Percentiles rank a stretch among this genome's conserved stretches.
Evolutionary conservation across 2,113 vertebrate genomes (phyloP).

Genomic region (Petromus typicus): DNA sequence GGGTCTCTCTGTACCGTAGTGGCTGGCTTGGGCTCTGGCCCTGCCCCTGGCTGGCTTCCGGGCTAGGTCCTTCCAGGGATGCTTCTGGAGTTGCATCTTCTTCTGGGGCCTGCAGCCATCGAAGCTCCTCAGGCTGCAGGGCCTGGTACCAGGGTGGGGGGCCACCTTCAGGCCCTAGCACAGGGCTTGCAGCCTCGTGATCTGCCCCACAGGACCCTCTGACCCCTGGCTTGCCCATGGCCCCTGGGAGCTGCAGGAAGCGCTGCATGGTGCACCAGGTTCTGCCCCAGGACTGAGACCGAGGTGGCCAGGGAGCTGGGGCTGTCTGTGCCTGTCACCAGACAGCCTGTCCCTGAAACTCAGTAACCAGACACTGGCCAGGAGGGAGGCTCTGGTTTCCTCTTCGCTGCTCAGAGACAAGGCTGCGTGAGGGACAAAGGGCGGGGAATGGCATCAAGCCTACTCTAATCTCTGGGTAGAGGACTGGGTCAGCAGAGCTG

Average conservation of each 20-base stretch:
- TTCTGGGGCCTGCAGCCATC: slow-evolving; percentile 85
- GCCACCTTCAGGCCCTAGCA: slow-evolving; percentile 88
- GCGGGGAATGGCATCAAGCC: background rate
- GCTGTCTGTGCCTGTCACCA: background rate
- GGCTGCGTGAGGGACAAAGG: background rate
- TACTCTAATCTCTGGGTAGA: background rate
- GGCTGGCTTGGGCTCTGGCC: slow-evolving; percentile 85
- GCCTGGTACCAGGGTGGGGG: slow-evolving; percentile 93
- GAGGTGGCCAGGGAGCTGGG: background rate
- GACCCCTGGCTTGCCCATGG: slow-evolving; percentile 78
- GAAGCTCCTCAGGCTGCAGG: slow-evolving; percentile 92
- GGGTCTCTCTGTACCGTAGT: slow-evolving; percentile 87
- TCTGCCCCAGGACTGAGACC: background rate
- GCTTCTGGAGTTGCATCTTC: slow-evolving; percentile 79
- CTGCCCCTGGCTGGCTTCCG: slow-evolving; percentile 82
- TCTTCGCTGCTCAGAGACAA: background rate
- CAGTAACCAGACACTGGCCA: slow-evolving; percentile 86
- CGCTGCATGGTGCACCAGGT: slow-evolving; percentile 90
- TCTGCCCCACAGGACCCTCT: slow-evolving; percentile 79
- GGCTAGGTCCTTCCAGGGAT: slow-evolving; percentile 68
- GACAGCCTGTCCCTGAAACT: slow-evolving; percentile 51
- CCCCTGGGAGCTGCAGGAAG: slow-evolving; percentile 92
- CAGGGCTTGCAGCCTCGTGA: slow-evolving; percentile 92
- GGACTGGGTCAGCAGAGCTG: background rate
- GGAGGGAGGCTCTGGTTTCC: slow-evolving; percentile 65